Base-by-base conservation (phyloP, 2,888 invertebrate species). In the Hirtodrosophila alboralis region DNA sequence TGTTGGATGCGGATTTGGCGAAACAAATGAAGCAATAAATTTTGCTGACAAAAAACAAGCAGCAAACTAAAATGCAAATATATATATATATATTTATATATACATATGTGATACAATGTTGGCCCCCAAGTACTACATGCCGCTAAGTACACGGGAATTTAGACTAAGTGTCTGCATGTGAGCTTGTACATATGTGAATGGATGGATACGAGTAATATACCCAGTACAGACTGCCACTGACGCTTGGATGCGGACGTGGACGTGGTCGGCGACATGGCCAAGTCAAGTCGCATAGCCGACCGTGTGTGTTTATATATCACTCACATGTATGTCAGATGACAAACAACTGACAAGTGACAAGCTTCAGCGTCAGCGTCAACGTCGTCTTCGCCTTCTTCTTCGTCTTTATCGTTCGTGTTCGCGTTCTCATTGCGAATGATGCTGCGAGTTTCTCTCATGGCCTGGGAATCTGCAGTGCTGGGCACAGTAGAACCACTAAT, bases 271-370 rank as follows among this genome's bases (percentile, higher is more conserved):
- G 75, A 78, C 75, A 64, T 75, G 72, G 68, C 75, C 72, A 60
- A 75, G 62, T 57, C 66, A 53, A 68, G 59, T 63, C 72, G 61
- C 63, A 60, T 60, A 43, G 73, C 58, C 61, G 64, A 70, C 84
- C 77, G 81, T 65, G 84, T 80, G 75, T 83, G 79, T 74, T 79
- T 86, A 87, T 88, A 88, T 88, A 88, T 88, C 88, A 87, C 87
- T 88, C 87, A 83, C 87, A 86, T 87, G 71, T 80, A 85, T 86
- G 88, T 86, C 87, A 86, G 76, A 86, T 87, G 88, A 88, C 88
- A 88, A 88, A 88, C 88, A 88, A 86, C 88, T 88, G 88, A 88
- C 88, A 88, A 88, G 86, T 88, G 88, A 88, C 88, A 87, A 80
- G 87, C 85, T 77, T 87, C 86, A 86, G 73, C 85, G 69, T 70